A percentile compares a stretch with the other conserved stretches of the same genome.
These are phyloP conservation scores for Nycticryphes semicollaris DNA, from an alignment of 2,113 vertebrate species.

Conservation along the genomic window DNA sequence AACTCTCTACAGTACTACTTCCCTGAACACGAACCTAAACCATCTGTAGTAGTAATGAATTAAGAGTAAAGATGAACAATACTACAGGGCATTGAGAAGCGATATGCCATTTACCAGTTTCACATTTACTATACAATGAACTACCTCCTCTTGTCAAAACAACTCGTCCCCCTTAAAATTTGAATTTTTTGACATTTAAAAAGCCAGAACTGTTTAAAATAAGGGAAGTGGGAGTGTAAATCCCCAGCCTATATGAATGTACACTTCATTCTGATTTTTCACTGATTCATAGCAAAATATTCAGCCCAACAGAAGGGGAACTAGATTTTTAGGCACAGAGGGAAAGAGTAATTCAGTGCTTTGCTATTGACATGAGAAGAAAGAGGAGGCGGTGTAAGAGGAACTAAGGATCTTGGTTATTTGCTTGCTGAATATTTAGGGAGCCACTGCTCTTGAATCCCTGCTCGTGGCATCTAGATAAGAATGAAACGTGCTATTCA, in stretches of 20 bases:
- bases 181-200: constrained; percentile 49
- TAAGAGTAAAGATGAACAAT: neutral
- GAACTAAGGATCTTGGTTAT: constrained; percentile 34
- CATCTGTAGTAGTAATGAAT: neutral
- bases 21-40: neutral
- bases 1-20: neutral
- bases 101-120: neutral
- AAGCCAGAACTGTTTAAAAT: constrained; percentile 43
- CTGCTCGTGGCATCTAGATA: neutral
- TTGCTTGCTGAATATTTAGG: constrained; percentile 41
- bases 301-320: constrained; percentile 47
- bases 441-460: constrained; percentile 1
- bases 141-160: constrained; percentile 34
- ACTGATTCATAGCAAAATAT: constrained; percentile 51
- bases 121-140: constrained; percentile 5
- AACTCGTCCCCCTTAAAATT: neutral
- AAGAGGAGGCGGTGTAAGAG: constrained; percentile 32
- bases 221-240: constrained; percentile 59
- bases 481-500: neutral
- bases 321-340: constrained; percentile 10
- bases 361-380: constrained; percentile 31
- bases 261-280: constrained; percentile 65
- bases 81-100: neutral
- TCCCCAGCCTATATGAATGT: constrained; percentile 38
- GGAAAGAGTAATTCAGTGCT: constrained; percentile 8